Percentiles rank a stretch among this genome's conserved stretches.
These are phyloP conservation scores for Paraplagusia blochii DNA, from an alignment of 2,113 vertebrate species.

Conservation along the genomic window DNA sequence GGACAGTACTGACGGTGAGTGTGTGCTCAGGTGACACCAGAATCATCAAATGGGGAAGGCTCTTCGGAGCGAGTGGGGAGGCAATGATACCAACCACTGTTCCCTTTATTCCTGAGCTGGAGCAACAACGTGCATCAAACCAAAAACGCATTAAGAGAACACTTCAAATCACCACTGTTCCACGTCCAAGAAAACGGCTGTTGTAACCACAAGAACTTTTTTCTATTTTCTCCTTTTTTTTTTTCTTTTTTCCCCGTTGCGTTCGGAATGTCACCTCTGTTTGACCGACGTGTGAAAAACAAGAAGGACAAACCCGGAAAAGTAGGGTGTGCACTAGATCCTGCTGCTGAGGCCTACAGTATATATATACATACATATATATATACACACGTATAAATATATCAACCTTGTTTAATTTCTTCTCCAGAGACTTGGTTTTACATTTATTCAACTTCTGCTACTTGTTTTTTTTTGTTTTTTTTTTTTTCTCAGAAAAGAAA, in stretches of 20 bases:
- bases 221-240: slow-evolving; percentile 8
- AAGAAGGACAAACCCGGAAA: slow-evolving; percentile 15
- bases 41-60: slow-evolving; percentile 32
- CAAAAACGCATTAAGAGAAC: slow-evolving; percentile 62
- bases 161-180: slow-evolving; percentile 64
- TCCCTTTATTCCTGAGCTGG: slow-evolving; percentile 73
- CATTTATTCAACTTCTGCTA: slow-evolving; percentile 67
- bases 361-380: no score
- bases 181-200: slow-evolving; percentile 68
- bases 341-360: slow-evolving; percentile 65
- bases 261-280: slow-evolving; percentile 36
- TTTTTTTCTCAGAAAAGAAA: slow-evolving; percentile 7
- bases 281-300: slow-evolving; percentile 19
- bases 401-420: slow-evolving; percentile 67
- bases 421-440: slow-evolving; percentile 62
- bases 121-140: slow-evolving; percentile 74
- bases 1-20: slow-evolving; percentile 56
- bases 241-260: slow-evolving; percentile 33
- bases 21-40: slow-evolving; percentile 56
- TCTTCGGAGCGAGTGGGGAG: slow-evolving; percentile 36
- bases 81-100: slow-evolving; percentile 70
- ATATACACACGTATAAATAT: slow-evolving; percentile 22
- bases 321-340: slow-evolving; percentile 35
- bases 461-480: no score
- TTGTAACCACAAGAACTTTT: slow-evolving; percentile 53